Conservation (phyloP, 2,113 vertebrate species). For the Empidonax alnorum region DNA sequence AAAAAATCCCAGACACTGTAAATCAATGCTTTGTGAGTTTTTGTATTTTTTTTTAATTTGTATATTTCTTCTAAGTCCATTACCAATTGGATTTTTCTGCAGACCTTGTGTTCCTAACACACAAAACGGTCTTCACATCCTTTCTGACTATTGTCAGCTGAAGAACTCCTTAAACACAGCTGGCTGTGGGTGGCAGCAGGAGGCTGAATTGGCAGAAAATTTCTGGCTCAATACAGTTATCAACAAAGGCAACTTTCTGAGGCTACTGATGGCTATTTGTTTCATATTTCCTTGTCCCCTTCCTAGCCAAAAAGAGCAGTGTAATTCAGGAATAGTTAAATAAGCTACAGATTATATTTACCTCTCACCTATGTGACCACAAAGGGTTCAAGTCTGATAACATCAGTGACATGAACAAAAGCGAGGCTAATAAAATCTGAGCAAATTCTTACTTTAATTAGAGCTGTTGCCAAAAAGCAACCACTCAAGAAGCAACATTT, state of each 20-base stretch:
- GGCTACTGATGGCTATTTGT: background rate
- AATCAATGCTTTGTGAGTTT: background rate
- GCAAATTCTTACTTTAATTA: background rate
- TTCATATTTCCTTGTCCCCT: background rate
- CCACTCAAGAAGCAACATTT: background rate
- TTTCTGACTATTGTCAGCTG: background rate
- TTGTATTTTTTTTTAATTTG: fast-evolving
- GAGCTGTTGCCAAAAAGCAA: background rate
- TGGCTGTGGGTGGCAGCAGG: slow-evolving; percentile 62
- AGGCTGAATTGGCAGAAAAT: slow-evolving; percentile 42
- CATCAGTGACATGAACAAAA: background rate
- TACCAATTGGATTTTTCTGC: background rate
- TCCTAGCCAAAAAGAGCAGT: background rate
- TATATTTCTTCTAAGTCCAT: background rate
- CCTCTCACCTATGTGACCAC: background rate
- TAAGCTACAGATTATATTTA: background rate
- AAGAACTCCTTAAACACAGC: slow-evolving; percentile 19
- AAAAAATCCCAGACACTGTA: background rate
- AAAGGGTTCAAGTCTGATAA: background rate
- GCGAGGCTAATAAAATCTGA: background rate
- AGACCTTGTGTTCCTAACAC: background rate
- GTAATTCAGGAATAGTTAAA: background rate
- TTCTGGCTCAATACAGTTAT: background rate
- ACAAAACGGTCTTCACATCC: background rate
- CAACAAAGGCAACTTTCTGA: background rate